Percentiles rank a stretch among this genome's conserved stretches.
These are phyloP conservation scores for Frieseomelitta varia DNA, from an alignment of 1,140 invertebrate genomes.

Conservation along the genomic window DNA sequence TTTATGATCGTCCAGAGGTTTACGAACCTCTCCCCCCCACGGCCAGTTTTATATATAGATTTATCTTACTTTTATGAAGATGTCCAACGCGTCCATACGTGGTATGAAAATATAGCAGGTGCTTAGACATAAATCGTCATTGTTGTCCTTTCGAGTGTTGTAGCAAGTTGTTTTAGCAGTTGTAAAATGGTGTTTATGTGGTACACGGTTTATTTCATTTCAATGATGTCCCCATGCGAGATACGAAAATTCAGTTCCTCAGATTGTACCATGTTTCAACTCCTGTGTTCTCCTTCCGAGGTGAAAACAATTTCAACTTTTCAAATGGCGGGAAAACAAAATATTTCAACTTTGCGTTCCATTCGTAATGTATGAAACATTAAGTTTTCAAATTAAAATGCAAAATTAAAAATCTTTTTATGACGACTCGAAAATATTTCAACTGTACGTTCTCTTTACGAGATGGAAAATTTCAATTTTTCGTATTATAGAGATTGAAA, in stretches of 20 bases:
- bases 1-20: neutral
- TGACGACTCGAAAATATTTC: neutral
- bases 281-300: neutral
- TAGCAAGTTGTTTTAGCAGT: neutral
- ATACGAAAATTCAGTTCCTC: too few species aligned
- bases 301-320: too few species aligned
- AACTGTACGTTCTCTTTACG: neutral
- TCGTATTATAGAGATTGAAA: too few species aligned
- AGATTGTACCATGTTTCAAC: neutral
- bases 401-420: neutral
- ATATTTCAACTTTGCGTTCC: too few species aligned
- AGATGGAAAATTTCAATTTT: too few species aligned
- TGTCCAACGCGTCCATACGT: neutral
- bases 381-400: too few species aligned
- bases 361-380: too few species aligned
- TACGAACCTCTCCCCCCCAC: neutral
- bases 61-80: neutral
- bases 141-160: neutral
- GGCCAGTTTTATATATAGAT: neutral
- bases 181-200: neutral
- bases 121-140: neutral
- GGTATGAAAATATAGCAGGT: neutral
- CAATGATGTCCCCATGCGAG: neutral
- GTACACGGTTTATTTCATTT: neutral
- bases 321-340: too few species aligned